Evolutionary conservation across 2,113 vertebrate genomes (phyloP).

Genomic region (Carettochelys insculpta): DNA sequence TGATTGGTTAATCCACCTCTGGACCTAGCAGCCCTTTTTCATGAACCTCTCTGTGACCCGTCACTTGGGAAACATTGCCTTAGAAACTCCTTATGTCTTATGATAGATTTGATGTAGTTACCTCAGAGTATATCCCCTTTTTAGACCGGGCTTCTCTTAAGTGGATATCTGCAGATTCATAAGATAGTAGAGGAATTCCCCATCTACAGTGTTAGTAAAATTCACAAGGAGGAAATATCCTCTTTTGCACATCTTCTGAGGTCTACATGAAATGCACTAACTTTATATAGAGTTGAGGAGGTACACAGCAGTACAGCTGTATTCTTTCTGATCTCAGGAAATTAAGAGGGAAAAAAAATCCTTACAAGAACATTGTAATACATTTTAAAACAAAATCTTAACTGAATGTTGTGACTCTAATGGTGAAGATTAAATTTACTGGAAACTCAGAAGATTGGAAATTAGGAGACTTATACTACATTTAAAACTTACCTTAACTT

Average conservation of each 20-base stretch:
- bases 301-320: not conserved
- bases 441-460: not conserved
- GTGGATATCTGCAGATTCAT: accelerated
- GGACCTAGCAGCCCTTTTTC: not conserved
- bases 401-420: not conserved
- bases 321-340: not conserved
- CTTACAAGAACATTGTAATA: not conserved
- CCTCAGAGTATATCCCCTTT: not conserved
- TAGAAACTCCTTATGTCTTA: not conserved
- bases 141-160: not conserved
- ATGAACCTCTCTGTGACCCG: not conserved
- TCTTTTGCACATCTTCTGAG: not conserved
- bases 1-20: too few species aligned
- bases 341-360: not conserved
- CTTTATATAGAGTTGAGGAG: not conserved
- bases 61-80: not conserved
- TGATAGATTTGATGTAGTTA: accelerated
- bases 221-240: not conserved
- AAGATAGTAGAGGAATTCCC: not conserved
- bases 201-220: not conserved
- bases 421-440: not conserved
- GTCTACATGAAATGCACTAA: not conserved
- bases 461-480: not conserved
- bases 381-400: not conserved
- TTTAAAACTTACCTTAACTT: not conserved